Percentiles rank a stretch among this genome's conserved stretches.
phyloP scores from a whole-genome alignment of 2,113 vertebrate genomes.

The Tylochromis polylepis region DNA sequence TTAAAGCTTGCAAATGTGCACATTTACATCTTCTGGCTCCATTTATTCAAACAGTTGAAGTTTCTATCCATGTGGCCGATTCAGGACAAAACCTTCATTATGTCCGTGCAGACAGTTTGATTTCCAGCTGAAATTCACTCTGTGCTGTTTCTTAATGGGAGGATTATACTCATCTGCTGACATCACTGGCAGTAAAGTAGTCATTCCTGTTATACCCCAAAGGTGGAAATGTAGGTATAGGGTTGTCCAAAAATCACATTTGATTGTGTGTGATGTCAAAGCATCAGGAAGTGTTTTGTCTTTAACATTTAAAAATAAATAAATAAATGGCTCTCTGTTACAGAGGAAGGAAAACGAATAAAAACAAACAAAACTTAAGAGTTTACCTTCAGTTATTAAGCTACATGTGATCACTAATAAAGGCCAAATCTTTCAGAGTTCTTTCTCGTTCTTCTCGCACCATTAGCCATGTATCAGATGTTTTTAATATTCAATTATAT shows the following conservation, averaged over 20 bases:
- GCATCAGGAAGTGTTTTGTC: background rate
- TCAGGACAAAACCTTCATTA: background rate
- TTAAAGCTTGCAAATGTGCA: background rate
- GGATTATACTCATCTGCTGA: background rate
- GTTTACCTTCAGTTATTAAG: background rate
- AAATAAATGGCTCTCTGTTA: fast-evolving
- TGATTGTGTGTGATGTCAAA: background rate
- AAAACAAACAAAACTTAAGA: background rate
- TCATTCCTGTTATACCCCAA: background rate
- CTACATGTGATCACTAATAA: background rate
- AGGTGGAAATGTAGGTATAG: background rate
- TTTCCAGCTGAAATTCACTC: background rate
- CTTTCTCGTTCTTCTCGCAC: background rate
- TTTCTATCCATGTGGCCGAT: background rate
- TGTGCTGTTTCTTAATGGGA: background rate
- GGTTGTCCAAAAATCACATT: background rate
- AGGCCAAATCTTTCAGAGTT: background rate
- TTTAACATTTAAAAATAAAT: background rate
- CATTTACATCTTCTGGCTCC: background rate
- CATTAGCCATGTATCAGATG: too few species aligned
- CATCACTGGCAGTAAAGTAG: background rate
- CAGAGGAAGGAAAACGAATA: background rate
- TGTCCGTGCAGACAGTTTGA: background rate
- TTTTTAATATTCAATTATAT: too few species aligned
- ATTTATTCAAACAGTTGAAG: background rate